phyloP scores from a whole-genome alignment of 2,888 invertebrate species.

The Podabrus alpinus region DNA sequence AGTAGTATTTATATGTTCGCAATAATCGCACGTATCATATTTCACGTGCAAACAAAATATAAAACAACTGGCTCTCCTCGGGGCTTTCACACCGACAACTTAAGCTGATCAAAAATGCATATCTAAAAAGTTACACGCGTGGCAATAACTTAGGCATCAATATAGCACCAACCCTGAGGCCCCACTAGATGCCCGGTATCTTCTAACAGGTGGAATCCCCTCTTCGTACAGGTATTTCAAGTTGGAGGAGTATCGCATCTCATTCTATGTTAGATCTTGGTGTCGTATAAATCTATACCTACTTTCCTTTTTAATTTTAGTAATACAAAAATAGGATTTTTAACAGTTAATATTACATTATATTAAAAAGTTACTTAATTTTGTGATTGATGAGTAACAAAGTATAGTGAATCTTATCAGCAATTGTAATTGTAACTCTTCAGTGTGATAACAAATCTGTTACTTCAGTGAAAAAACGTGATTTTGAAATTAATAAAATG shows the following conservation, averaged over 20 bases:
- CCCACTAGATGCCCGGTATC: conserved; percentile 28
- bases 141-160: conserved; percentile 31
- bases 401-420: neutral
- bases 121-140: conserved; percentile 28
- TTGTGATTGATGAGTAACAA: neutral
- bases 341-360: neutral
- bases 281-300: conserved; percentile 22
- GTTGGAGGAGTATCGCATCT: conserved; percentile 30
- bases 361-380: neutral
- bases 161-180: conserved; percentile 31
- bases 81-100: conserved; percentile 26
- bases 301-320: conserved; percentile 1
- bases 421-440: neutral
- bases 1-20: conserved; percentile 6
- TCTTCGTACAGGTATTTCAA: conserved; percentile 30
- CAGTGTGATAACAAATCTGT: neutral
- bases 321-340: neutral
- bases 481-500: neutral
- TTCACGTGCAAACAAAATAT: conserved; percentile 21
- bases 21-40: conserved; percentile 20
- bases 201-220: conserved; percentile 34
- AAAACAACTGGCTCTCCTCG: conserved; percentile 23
- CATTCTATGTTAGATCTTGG: conserved; percentile 29
- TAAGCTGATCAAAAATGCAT: conserved; percentile 28
- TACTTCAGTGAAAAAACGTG: neutral